Percentiles rank a stretch among this genome's conserved stretches.
phyloP scores from a whole-genome alignment of 2,113 vertebrate species.

The Tursiops truncatus region DNA sequence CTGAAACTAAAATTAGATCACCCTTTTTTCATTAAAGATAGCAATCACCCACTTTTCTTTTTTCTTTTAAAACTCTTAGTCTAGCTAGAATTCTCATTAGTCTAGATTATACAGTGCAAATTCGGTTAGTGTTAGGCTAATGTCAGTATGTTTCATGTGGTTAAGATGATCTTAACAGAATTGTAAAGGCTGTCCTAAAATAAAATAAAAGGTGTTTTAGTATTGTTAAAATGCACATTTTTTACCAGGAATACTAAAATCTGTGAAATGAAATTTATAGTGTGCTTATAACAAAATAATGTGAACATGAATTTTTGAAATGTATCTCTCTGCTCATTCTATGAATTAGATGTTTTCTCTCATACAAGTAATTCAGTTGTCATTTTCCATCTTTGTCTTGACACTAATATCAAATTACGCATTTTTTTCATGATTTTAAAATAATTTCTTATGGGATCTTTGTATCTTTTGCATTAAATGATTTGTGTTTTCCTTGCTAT shows the following conservation, averaged over 20 bases:
- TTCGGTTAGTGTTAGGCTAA: slow-evolving; percentile 27
- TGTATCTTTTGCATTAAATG: not conserved
- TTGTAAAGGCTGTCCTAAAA: not conserved
- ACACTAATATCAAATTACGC: not conserved
- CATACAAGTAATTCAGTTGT: not conserved
- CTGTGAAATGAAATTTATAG: slow-evolving; percentile 4
- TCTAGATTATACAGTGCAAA: slow-evolving; percentile 22
- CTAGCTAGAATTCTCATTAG: not conserved
- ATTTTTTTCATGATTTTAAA: slow-evolving; percentile 38
- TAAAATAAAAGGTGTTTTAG: not conserved
- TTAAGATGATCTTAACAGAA: slow-evolving; percentile 14
- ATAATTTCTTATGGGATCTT: not conserved
- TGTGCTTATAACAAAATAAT: not conserved
- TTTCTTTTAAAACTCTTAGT: slow-evolving; percentile 17
- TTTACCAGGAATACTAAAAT: not conserved
- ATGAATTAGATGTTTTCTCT: not conserved
- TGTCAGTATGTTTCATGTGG: not conserved
- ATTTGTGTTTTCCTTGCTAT: not conserved
- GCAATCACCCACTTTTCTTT: not conserved
- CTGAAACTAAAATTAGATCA: slow-evolving; percentile 62
- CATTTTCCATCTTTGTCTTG: not conserved
- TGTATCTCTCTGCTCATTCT: not conserved
- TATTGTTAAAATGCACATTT: not conserved
- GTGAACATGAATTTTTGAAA: not conserved
- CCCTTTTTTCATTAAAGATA: not conserved